These are phyloP conservation scores for Centropus bengalensis DNA, from an alignment of 2,113 vertebrate species.

Conservation along the genomic window DNA sequence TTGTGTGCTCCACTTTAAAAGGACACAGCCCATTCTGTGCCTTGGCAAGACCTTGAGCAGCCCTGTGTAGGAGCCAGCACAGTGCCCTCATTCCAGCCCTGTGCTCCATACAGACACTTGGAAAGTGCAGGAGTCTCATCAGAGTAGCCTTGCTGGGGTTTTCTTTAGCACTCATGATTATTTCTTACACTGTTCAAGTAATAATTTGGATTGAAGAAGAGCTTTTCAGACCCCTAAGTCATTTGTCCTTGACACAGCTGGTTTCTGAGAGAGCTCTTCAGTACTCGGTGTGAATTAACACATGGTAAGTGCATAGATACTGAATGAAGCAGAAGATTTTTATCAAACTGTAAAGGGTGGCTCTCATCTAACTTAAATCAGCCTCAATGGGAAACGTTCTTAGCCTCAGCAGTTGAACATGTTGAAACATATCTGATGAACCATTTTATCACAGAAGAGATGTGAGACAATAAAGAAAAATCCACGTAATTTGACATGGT, in stretches of 20 bases:
- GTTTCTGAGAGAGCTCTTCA: not conserved
- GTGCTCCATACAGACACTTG: fast-evolving
- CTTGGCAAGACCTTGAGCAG: not conserved
- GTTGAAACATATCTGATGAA: not conserved
- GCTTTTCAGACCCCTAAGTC: not conserved
- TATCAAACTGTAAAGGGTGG: not conserved
- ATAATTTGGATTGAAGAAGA: not conserved
- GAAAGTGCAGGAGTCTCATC: not conserved
- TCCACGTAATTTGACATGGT: not conserved
- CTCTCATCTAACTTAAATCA: not conserved
- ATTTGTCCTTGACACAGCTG: not conserved
- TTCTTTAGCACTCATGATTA: not conserved
- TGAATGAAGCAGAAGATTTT: not conserved
- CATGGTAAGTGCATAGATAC: not conserved
- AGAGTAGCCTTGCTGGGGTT: not conserved
- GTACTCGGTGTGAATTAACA: not conserved
- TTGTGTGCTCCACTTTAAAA: not conserved
- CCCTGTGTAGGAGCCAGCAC: fast-evolving
- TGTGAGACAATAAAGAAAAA: not conserved
- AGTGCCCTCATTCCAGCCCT: not conserved
- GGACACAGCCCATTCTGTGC: not conserved
- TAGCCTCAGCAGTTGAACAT: not conserved
- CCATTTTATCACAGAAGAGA: not conserved
- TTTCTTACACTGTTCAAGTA: not conserved
- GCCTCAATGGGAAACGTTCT: not conserved